phyloP scores from a whole-genome alignment of 2,888 invertebrate species.

The Diplolepis rosae region DNA sequence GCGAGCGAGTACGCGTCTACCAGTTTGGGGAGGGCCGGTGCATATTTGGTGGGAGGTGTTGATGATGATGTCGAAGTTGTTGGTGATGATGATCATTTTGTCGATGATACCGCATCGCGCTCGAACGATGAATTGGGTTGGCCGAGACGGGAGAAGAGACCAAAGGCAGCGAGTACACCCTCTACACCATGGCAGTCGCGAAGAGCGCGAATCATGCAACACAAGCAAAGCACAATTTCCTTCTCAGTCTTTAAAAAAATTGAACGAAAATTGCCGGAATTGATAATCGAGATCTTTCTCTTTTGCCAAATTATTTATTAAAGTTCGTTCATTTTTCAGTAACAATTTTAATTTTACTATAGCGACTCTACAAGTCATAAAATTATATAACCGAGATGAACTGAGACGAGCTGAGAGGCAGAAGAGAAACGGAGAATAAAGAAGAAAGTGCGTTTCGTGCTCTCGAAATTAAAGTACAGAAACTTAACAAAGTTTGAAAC shows the following conservation, averaged over 20 bases:
- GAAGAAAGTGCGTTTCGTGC: background rate
- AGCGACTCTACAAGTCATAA: too few relatives aligned
- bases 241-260: slow-evolving; percentile 26
- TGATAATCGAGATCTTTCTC: slow-evolving; percentile 16
- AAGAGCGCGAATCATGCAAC: slow-evolving; percentile 70
- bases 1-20: slow-evolving; percentile 53
- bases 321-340: too few relatives aligned
- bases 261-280: background rate
- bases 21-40: slow-evolving; percentile 70
- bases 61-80: slow-evolving; percentile 60
- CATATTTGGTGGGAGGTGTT: slow-evolving; percentile 66
- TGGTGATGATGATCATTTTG: slow-evolving; percentile 68
- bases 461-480: background rate
- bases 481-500: slow-evolving; percentile 17
- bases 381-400: slow-evolving; percentile 5
- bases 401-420: slow-evolving; percentile 31
- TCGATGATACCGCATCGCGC: slow-evolving; percentile 70
- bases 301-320: background rate
- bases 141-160: slow-evolving; percentile 67
- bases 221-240: slow-evolving; percentile 71
- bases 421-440: slow-evolving; percentile 37
- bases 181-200: slow-evolving; percentile 66
- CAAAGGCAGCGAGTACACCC: slow-evolving; percentile 75
- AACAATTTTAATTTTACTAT: too few relatives aligned
- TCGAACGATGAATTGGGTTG: slow-evolving; percentile 66